Evolutionary conservation across 2,113 vertebrate species (phyloP).

Genomic region (Lucifuga dentata): DNA sequence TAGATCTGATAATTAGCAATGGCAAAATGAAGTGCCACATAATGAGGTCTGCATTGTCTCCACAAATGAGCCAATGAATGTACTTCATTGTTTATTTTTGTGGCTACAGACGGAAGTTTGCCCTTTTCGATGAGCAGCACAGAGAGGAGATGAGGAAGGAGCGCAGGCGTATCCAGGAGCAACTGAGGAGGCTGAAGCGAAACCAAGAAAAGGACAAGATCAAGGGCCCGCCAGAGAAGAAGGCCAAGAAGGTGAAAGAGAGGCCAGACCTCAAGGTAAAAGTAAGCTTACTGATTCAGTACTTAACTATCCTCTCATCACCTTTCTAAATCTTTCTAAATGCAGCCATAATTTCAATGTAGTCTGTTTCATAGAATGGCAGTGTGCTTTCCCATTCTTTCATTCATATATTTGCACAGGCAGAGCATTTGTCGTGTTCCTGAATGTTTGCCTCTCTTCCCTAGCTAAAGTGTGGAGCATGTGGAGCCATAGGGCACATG

Average conservation of each 20-base stretch:
- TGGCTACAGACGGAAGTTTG: constrained; percentile 92
- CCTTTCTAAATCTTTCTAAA: neutral
- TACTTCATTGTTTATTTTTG: neutral
- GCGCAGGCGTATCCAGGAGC: constrained; percentile 94
- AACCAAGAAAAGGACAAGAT: constrained; percentile 98
- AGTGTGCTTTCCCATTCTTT: neutral
- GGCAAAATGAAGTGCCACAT: neutral
- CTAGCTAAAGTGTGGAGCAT: constrained; percentile 97
- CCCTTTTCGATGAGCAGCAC: constrained; percentile 96
- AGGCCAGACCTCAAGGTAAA: constrained; percentile 97
- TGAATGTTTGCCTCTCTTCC: constrained; percentile 60
- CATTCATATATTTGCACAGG: neutral
- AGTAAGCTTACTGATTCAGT: constrained; percentile 72
- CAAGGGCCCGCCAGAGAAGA: constrained; percentile 97
- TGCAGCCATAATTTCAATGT: neutral
- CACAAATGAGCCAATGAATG: neutral
- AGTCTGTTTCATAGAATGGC: no score
- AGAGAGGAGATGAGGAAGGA: constrained; percentile 99
- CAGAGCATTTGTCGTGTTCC: constrained; percentile 49
- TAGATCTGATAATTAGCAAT: no score
- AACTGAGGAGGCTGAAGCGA: constrained; percentile 92
- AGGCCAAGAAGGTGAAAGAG: constrained; percentile 97
- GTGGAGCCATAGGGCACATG: constrained; percentile 98
- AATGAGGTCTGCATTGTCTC: neutral
- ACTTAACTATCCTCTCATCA: constrained; percentile 28